A percentile compares a stretch with the other conserved stretches of the same genome.
These are phyloP conservation scores for Siniperca knerii DNA, from an alignment of 2,113 vertebrate species.

Conservation along the genomic window DNA sequence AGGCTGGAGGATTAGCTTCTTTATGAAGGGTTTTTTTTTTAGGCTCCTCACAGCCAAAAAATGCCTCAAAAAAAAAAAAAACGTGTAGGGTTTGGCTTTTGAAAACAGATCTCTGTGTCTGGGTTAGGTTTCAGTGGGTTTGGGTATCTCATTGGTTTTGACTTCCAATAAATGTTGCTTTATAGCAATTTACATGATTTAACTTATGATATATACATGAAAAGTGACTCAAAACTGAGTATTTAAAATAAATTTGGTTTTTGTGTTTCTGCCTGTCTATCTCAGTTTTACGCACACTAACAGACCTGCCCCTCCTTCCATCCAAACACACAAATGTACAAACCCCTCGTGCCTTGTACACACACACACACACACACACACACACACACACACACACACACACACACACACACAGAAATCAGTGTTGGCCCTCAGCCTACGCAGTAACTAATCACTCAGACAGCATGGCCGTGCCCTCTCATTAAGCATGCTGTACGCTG, in stretches of 20 bases:
- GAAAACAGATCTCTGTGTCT: constrained; percentile 25
- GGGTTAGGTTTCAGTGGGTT: constrained; percentile 11
- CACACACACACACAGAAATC: constrained; percentile 6
- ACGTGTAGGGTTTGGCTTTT: constrained; percentile 18
- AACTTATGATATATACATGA: neutral
- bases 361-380: neutral
- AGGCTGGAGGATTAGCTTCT: constrained; percentile 52
- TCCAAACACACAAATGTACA: constrained; percentile 1
- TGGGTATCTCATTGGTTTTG: constrained; percentile 9
- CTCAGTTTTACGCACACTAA: neutral
- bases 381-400: neutral
- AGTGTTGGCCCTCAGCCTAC: constrained; percentile 45
- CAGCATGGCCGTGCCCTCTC: constrained; percentile 55
- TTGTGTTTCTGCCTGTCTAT: neutral
- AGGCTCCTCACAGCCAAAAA: constrained; percentile 46
- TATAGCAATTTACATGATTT: neutral
- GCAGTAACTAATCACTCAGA: constrained; percentile 67
- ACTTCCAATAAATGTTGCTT: constrained; percentile 14
- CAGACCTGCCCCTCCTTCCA: neutral
- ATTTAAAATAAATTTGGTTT: neutral
- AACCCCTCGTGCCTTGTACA: neutral
- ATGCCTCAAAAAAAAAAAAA: constrained; percentile 49
- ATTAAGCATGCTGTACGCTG: constrained; percentile 61
- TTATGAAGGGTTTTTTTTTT: constrained; percentile 71
- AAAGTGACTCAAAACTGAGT: neutral